Evolutionary conservation across 2,113 vertebrate genomes (phyloP), one percentile per base, ranked within the genome.

Genomic region (Athene noctua): DNA sequence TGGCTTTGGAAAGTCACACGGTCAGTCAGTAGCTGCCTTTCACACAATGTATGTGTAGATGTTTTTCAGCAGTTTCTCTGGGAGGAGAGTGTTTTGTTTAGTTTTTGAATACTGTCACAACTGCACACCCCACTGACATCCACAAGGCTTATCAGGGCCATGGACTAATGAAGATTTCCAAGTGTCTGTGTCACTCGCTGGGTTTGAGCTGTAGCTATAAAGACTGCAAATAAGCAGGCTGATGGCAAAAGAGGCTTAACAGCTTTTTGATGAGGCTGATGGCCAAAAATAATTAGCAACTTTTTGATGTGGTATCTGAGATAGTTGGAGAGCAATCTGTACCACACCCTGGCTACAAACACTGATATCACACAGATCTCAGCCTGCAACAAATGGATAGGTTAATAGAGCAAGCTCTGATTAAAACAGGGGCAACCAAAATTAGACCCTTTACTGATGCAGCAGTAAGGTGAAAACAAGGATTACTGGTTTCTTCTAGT

Each of bases 161-260:
- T 0, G 1, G 21, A 13, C 36, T 83, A 40, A 86, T 14, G 71
- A 65, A 70, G 79, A 68, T 77, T 92, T 82, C 82, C 58, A 80
- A 72, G 59, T 9, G 30, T 34, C 17, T 4, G 63, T 67, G 80
- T 71, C 77, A 59, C 74, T 80, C 3, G 8, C 58, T 25, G 66
- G 40, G 34, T 66, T 80, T 91, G 83, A 91, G 73, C 63, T 0
- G 0, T 12, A 49, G 74, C 58, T 86, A 2, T 46, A 78, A 80
- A 91, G 55, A 20, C 59, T 51, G 75, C 26, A 84, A 82, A 86
- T 63, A 67, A 71, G 65, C 55, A 91, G 86, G 65, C 58, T 79
- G 80, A 38, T 80, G 86, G 91, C 79, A 91, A 95, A 20, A 70
- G 79, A 59, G 38, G 38, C 88, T 93, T 85, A 92, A 82, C 86